A percentile compares a stretch with the other conserved stretches of the same genome.
Evolutionary conservation across 2,113 vertebrate genomes (phyloP).

Genomic region (Mesembrinibis cayennensis): DNA sequence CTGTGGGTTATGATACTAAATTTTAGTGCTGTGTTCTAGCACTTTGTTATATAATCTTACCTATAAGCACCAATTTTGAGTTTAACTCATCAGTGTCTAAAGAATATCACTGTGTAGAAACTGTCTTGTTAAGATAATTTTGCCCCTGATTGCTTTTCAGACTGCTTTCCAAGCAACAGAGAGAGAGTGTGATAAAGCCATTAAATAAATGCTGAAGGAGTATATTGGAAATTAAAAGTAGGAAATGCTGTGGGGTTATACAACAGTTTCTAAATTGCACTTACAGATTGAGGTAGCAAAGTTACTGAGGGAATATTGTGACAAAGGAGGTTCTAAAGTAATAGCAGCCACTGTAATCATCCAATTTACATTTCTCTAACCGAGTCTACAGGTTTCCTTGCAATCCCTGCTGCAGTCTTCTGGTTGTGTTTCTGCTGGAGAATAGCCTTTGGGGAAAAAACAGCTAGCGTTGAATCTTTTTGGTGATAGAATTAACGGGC

Average conservation of each 20-base stretch:
- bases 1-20: slow-evolving; percentile 68
- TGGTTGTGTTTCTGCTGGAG: not conserved
- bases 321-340: not conserved
- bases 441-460: not conserved
- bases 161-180: slow-evolving; percentile 19
- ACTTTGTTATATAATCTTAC: slow-evolving; percentile 73
- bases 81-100: slow-evolving; percentile 72
- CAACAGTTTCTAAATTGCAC: not conserved
- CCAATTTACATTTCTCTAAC: not conserved
- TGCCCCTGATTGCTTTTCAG: slow-evolving; percentile 41
- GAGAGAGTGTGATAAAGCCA: not conserved
- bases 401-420: not conserved
- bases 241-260: not conserved
- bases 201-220: slow-evolving; percentile 44
- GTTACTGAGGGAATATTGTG: not conserved
- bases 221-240: slow-evolving; percentile 45
- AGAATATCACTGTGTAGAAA: slow-evolving; percentile 57
- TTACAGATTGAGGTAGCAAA: not conserved
- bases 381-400: not conserved
- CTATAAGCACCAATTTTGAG: slow-evolving; percentile 66
- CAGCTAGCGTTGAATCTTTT: not conserved
- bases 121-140: slow-evolving; percentile 58
- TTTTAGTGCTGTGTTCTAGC: slow-evolving; percentile 72
- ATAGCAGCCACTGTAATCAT: not conserved
- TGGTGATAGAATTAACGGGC: not conserved